These are phyloP conservation scores for Kryptolebias ocellatus DNA, from an alignment of 2,797 vertebrate genomes.

Conservation along the genomic window DNA sequence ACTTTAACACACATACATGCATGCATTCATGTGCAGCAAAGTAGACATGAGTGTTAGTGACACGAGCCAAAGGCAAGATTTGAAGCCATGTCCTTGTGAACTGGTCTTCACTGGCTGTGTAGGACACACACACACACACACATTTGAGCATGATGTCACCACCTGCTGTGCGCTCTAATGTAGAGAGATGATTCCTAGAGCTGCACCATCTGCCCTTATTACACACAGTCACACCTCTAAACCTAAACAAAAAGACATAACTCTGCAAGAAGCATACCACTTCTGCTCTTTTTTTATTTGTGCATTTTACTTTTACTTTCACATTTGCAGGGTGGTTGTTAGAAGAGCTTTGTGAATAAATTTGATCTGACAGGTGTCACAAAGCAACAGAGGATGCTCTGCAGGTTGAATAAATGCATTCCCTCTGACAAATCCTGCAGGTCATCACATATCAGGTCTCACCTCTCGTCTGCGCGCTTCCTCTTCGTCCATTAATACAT, in stretches of 20 bases:
- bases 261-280: not conserved
- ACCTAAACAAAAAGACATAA: conserved; percentile 11
- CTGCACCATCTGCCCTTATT: conserved; percentile 73
- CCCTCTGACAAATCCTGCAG: conserved; percentile 21
- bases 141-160: conserved; percentile 29
- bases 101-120: conserved; percentile 39
- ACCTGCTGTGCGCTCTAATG: conserved; percentile 65
- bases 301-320: not conserved
- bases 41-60: conserved; percentile 66
- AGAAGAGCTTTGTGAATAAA: conserved; percentile 18
- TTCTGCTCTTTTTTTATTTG: not conserved
- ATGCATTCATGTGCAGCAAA: conserved; percentile 14
- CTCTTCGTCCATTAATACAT: not conserved
- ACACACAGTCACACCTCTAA: conserved; percentile 34
- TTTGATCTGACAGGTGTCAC: conserved; percentile 14
- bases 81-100: conserved; percentile 70
- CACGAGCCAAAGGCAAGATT: conserved; percentile 74
- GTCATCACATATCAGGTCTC: conserved; percentile 24
- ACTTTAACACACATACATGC: conserved; percentile 3
- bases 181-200: conserved; percentile 69
- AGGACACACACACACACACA: conserved; percentile 35
- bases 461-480: not conserved
- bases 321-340: not conserved
- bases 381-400: not conserved
- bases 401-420: conserved; percentile 28